Percentiles rank a stretch among this genome's conserved stretches.
These are phyloP conservation scores for Leptodactylus fuscus DNA, from an alignment of 2,113 vertebrate species.

Conservation along the genomic window DNA sequence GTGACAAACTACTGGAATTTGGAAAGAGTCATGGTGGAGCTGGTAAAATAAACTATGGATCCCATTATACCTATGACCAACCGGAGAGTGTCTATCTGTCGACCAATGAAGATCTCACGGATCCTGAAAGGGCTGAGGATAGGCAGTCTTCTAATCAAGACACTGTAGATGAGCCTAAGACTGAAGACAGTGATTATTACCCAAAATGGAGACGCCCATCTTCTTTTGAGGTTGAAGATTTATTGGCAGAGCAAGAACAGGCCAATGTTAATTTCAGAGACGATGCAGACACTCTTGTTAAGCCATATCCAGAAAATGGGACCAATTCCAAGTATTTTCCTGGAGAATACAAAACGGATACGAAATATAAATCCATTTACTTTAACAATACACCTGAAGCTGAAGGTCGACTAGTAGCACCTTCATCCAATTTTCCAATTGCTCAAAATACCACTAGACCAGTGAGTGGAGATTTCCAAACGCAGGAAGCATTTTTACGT, in stretches of 20 bases:
- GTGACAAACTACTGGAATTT: slow-evolving; percentile 47
- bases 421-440: background rate
- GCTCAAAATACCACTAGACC: background rate
- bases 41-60: slow-evolving; percentile 11
- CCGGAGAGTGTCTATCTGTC: background rate
- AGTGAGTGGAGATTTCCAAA: background rate
- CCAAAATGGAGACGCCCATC: slow-evolving; percentile 26
- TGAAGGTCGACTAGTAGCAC: slow-evolving; percentile 46
- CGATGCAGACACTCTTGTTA: background rate
- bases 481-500: background rate
- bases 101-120: background rate
- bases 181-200: background rate
- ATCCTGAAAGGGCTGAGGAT: background rate
- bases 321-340: background rate
- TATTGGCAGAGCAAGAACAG: background rate
- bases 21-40: slow-evolving; percentile 26
- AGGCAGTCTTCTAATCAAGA: background rate
- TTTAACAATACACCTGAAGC: slow-evolving; percentile 57
- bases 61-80: background rate
- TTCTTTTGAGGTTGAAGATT: background rate
- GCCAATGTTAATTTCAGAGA: background rate
- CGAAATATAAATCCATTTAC: slow-evolving; percentile 53
- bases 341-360: slow-evolving; percentile 23
- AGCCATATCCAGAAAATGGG: slow-evolving; percentile 19
- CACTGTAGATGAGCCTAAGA: background rate